Percentiles rank a stretch among this genome's conserved stretches.
These are phyloP conservation scores for Scrobipalpa atriplicella DNA, from an alignment of 2,888 invertebrate genomes.

Conservation along the genomic window DNA sequence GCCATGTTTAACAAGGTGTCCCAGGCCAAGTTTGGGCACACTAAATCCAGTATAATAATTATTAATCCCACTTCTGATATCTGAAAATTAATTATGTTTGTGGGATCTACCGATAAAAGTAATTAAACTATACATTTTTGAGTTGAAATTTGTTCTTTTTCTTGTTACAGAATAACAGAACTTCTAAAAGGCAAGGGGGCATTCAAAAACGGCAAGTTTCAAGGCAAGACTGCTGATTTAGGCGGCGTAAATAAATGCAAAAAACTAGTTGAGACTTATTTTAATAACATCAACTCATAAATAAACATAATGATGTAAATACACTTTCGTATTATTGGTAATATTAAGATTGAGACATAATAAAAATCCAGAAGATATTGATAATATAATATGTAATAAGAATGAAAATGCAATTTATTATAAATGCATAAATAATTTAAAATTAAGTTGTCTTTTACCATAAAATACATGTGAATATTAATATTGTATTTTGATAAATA, in stretches of 20 bases:
- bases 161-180: slow-evolving; percentile 83
- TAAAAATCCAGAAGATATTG: too few relatives aligned
- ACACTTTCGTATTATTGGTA: not conserved
- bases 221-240: slow-evolving; percentile 89
- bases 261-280: slow-evolving; percentile 83
- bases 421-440: not conserved
- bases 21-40: too few relatives aligned
- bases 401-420: too few relatives aligned
- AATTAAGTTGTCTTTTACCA: not conserved
- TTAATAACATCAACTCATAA: slow-evolving; percentile 54
- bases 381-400: too few relatives aligned
- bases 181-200: slow-evolving; percentile 90
- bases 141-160: slow-evolving; percentile 17
- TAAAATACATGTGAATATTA: not conserved
- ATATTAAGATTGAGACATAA: not conserved
- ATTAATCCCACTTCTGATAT: not conserved
- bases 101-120: not conserved
- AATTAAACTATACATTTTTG: not conserved
- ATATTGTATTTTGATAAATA: not conserved
- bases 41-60: too few relatives aligned
- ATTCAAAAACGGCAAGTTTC: slow-evolving; percentile 87
- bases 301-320: not conserved
- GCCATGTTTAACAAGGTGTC: too few relatives aligned
- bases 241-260: slow-evolving; percentile 85
- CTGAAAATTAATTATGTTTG: too few relatives aligned